Evolutionary conservation across 2,797 vertebrate genomes (phyloP).

Genomic region (Parambassis ranga): DNA sequence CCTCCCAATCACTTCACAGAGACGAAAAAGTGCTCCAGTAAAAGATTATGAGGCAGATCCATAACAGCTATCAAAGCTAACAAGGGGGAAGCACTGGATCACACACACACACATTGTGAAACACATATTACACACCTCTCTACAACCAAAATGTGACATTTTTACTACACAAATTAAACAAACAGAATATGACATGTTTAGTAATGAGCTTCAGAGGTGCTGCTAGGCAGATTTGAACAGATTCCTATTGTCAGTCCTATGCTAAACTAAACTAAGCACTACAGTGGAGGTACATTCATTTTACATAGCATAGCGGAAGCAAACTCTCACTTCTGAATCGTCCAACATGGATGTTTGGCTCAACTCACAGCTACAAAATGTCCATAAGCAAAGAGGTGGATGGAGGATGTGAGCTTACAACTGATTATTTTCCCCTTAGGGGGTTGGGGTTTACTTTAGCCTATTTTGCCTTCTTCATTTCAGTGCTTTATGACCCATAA

Average conservation of each 20-base stretch:
- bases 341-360: too few relatives aligned
- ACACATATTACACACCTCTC: neutral
- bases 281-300: too few relatives aligned
- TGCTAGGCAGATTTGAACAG: neutral
- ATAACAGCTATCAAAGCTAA: constrained; percentile 65
- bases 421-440: too few relatives aligned
- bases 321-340: too few relatives aligned
- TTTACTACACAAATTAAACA: neutral
- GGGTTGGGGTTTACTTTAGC: too few relatives aligned
- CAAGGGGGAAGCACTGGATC: constrained; percentile 30
- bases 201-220: neutral
- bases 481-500: too few relatives aligned
- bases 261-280: neutral
- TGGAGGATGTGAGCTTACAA: too few relatives aligned
- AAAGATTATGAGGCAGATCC: constrained; percentile 71
- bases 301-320: too few relatives aligned
- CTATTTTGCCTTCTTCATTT: too few relatives aligned
- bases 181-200: neutral
- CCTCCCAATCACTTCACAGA: constrained; percentile 40
- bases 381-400: too few relatives aligned
- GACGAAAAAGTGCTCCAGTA: constrained; percentile 41
- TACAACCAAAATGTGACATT: too few relatives aligned
- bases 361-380: too few relatives aligned
- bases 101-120: constrained; percentile 1
- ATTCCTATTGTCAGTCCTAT: neutral